Percentiles rank a stretch among this genome's conserved stretches.
Conservation (phyloP, 2,888 invertebrate genomes). For the Seira ritae region DNA sequence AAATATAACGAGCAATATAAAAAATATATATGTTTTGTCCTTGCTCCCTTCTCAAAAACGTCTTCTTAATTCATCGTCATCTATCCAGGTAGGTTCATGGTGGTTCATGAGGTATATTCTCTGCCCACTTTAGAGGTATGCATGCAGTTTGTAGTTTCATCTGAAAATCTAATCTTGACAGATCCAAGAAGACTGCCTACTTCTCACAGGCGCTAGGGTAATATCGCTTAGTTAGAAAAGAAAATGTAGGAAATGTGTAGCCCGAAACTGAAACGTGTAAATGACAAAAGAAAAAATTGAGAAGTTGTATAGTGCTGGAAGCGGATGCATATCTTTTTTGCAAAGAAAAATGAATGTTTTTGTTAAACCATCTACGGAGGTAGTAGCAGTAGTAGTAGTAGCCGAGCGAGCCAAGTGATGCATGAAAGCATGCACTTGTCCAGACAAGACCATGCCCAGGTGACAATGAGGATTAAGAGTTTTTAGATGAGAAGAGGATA, state of each 20-base stretch:
- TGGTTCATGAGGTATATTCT: not conserved
- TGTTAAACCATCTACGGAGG: not conserved
- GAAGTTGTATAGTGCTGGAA: not conserved
- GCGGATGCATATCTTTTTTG: not conserved
- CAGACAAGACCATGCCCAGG: not conserved
- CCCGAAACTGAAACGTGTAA: conserved; percentile 4
- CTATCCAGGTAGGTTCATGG: not conserved
- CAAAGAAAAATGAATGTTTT: not conserved
- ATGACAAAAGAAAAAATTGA: conserved; percentile 7
- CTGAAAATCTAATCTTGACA: conserved; percentile 48
- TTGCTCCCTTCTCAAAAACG: not conserved
- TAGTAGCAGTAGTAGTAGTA: not conserved
- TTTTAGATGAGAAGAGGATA: not conserved
- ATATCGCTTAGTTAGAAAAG: too few relatives aligned
- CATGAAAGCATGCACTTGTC: not conserved
- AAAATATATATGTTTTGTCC: conserved; percentile 1
- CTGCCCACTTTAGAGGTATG: not conserved
- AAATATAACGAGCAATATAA: not conserved
- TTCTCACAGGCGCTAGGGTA: too few relatives aligned
- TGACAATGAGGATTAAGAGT: not conserved
- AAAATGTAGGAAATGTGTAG: too few relatives aligned
- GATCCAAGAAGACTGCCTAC: too few relatives aligned
- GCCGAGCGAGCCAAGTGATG: too few relatives aligned
- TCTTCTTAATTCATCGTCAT: not conserved
- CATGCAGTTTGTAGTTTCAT: conserved; percentile 31